These are phyloP conservation scores for Brachyalestes nurse DNA, from an alignment of 2,797 vertebrate species.

Conservation along the genomic window DNA sequence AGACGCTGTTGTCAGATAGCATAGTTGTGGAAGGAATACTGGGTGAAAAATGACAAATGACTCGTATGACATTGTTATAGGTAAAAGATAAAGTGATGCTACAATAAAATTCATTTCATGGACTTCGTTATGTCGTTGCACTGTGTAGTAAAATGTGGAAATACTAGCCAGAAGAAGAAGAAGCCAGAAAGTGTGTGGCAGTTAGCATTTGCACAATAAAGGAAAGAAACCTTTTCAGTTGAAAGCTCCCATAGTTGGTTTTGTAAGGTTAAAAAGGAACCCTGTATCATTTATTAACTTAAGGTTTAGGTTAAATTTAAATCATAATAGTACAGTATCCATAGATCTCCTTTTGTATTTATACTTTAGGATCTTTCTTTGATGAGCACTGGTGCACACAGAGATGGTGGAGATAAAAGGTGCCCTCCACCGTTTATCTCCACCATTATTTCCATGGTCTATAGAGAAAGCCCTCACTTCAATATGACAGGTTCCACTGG, in stretches of 20 bases:
- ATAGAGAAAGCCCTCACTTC: background rate
- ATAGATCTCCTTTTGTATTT: background rate
- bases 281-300: no score
- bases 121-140: background rate
- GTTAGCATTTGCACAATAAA: conserved; percentile 8
- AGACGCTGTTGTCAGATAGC: background rate
- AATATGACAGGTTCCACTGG: background rate
- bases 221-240: background rate
- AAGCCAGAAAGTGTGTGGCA: background rate
- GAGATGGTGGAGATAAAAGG: no score
- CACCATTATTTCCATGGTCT: background rate
- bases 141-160: background rate
- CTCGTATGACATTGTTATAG: background rate
- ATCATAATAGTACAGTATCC: background rate
- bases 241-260: background rate
- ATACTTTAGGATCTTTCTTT: background rate
- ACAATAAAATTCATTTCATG: background rate
- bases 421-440: no score
- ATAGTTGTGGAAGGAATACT: background rate
- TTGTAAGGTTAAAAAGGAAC: background rate
- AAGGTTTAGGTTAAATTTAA: no score
- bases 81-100: background rate
- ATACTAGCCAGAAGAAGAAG: background rate
- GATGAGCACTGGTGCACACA: background rate
- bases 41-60: no score